Conservation (phyloP, 2,888 invertebrate species). For the Heliconius ismenius region DNA sequence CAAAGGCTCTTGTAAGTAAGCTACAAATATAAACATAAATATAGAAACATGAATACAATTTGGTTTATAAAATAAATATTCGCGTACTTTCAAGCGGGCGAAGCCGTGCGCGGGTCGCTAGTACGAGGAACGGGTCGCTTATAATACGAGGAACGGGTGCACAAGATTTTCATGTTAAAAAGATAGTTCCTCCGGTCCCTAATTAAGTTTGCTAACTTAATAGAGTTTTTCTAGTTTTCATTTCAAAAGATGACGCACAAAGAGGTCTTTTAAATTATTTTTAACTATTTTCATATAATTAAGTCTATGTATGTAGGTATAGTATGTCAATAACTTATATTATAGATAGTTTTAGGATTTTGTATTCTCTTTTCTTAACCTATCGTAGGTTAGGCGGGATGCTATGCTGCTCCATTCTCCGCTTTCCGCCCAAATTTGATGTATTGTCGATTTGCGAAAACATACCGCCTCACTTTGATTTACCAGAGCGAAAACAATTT, state of each 20-base stretch:
- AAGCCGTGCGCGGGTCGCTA: neutral
- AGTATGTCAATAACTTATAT: too few relatives aligned
- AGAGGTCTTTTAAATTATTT: neutral
- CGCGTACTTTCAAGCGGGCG: neutral
- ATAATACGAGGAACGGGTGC: neutral
- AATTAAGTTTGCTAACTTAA: slow-evolving; percentile 8
- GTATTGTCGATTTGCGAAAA: too few relatives aligned
- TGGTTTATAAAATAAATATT: neutral
- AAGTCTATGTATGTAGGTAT: neutral
- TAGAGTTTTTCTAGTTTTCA: slow-evolving; percentile 8
- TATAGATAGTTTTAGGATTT: too few relatives aligned
- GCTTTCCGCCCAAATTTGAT: too few relatives aligned
- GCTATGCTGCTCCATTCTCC: too few relatives aligned
- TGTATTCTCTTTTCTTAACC: too few relatives aligned
- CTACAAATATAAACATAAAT: neutral
- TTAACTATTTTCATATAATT: neutral
- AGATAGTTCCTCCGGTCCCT: neutral
- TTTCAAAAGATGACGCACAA: neutral
- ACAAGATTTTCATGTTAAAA: neutral
- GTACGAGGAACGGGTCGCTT: neutral
- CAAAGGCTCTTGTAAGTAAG: neutral
- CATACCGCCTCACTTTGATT: too few relatives aligned
- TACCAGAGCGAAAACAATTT: too few relatives aligned
- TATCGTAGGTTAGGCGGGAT: too few relatives aligned
- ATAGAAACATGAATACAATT: too few relatives aligned